A percentile compares a stretch with the other conserved stretches of the same genome.
These are phyloP conservation scores for Aphidoletes aphidimyza DNA, from an alignment of 2,888 invertebrate species.

Conservation along the genomic window DNA sequence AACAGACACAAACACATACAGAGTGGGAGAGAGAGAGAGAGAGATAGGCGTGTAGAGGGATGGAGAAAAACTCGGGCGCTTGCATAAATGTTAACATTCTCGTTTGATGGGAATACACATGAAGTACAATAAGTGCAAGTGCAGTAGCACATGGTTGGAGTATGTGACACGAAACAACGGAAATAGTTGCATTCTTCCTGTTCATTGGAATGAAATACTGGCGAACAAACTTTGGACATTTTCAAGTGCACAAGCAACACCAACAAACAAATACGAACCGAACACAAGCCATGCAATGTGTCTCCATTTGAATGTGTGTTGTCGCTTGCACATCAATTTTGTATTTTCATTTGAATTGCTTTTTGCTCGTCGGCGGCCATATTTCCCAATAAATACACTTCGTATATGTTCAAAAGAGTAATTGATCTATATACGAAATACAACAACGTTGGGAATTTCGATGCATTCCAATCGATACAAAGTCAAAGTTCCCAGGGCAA, in stretches of 20 bases:
- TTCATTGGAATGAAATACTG: background rate
- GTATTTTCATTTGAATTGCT: too few relatives aligned
- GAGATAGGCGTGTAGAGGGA: background rate
- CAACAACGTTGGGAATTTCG: background rate
- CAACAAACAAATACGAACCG: background rate
- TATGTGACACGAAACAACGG: slow-evolving; percentile 17
- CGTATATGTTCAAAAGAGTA: background rate
- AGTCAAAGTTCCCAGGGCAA: background rate
- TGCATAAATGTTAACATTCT: slow-evolving; percentile 21
- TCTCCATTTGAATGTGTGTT: background rate
- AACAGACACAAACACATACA: background rate
- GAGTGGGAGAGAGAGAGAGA: background rate
- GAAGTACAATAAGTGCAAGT: slow-evolving; percentile 19
- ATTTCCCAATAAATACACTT: slow-evolving; percentile 9
- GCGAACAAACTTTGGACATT: background rate
- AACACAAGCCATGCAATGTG: too few relatives aligned
- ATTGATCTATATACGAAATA: slow-evolving; percentile 27
- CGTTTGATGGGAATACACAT: background rate
- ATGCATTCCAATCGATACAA: background rate
- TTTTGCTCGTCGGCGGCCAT: background rate
- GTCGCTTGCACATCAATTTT: background rate
- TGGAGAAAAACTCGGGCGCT: background rate
- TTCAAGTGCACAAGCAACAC: slow-evolving; percentile 37
- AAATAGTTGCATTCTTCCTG: slow-evolving; percentile 34
- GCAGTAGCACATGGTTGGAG: background rate